These are phyloP conservation scores for Geodia barretti DNA, from an alignment of 37 sponge, comb jelly and placozoan species.

Conservation along the genomic window DNA sequence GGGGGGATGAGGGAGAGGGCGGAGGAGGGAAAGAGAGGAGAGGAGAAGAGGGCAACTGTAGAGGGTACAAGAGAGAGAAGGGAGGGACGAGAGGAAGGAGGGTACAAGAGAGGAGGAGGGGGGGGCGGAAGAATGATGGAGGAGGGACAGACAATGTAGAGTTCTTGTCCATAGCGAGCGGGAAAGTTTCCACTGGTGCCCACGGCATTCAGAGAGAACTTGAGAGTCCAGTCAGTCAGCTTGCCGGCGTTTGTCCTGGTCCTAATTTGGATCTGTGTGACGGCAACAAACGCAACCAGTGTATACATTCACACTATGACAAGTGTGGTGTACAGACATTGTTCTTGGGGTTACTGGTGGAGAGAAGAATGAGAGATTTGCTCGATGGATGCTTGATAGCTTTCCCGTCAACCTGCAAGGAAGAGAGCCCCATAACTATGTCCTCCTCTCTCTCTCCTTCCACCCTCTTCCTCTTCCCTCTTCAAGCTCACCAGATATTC, in stretches of 20 bases:
- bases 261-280: slow-evolving; percentile 44
- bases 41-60: background rate
- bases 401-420: slow-evolving; percentile 24
- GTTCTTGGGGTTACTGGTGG: slow-evolving; percentile 41
- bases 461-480: too few relatives aligned
- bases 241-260: slow-evolving; percentile 15
- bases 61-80: background rate
- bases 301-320: background rate
- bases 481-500: slow-evolving; percentile 55
- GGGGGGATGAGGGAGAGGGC: background rate
- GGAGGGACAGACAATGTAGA: slow-evolving; percentile 34
- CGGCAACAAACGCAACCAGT: background rate
- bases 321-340: slow-evolving; percentile 13
- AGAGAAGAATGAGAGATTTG: slow-evolving; percentile 24
- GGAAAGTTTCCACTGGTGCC: slow-evolving; percentile 60
- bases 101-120: background rate
- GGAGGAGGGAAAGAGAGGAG: background rate
- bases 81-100: background rate
- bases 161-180: slow-evolving; percentile 26
- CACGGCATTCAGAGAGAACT: slow-evolving; percentile 64
- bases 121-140: background rate
- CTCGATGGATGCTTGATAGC: slow-evolving; percentile 30
- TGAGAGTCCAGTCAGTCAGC: slow-evolving; percentile 66
- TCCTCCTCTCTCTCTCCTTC: slow-evolving; percentile 1
- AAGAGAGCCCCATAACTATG: background rate